A percentile compares a stretch with the other conserved stretches of the same genome.
Evolutionary conservation across 2,797 vertebrate species (phyloP).

Genomic region (Okamejei kenojei): DNA sequence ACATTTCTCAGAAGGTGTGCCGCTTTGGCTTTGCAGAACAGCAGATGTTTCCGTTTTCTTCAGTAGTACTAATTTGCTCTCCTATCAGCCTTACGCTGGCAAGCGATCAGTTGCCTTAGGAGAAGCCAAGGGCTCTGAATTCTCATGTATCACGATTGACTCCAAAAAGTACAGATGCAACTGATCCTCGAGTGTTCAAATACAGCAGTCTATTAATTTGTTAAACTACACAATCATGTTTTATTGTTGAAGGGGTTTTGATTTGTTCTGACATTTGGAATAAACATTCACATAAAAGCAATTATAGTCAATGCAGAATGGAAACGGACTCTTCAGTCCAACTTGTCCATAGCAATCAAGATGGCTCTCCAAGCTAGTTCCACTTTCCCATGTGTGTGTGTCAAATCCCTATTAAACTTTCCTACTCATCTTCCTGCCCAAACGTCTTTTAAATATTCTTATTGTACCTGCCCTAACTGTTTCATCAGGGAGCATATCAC

Average conservation of each 20-base stretch:
- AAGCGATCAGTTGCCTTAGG: not conserved
- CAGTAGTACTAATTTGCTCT: not conserved
- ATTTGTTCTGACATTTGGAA: slow-evolving; percentile 7
- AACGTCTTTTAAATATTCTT: too few relatives aligned
- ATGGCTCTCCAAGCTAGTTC: too few relatives aligned
- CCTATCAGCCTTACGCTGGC: not conserved
- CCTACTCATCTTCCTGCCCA: too few relatives aligned
- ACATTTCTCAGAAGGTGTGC: not conserved
- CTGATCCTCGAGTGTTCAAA: not conserved
- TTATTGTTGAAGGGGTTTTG: not conserved
- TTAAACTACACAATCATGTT: not conserved
- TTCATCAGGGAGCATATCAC: too few relatives aligned
- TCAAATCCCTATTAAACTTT: too few relatives aligned
- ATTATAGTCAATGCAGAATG: not conserved
- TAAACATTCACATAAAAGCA: not conserved
- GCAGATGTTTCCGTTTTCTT: not conserved
- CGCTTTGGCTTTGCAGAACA: not conserved
- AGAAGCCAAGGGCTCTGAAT: not conserved
- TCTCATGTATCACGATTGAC: not conserved
- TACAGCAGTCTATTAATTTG: not conserved
- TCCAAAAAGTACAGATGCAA: not conserved
- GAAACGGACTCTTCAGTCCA: too few relatives aligned
- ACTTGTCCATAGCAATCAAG: too few relatives aligned
- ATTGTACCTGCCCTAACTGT: too few relatives aligned
- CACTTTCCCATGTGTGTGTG: too few relatives aligned